Conservation (phyloP, 2,888 invertebrate species). For the Lepidocyrtoides sp. region DNA sequence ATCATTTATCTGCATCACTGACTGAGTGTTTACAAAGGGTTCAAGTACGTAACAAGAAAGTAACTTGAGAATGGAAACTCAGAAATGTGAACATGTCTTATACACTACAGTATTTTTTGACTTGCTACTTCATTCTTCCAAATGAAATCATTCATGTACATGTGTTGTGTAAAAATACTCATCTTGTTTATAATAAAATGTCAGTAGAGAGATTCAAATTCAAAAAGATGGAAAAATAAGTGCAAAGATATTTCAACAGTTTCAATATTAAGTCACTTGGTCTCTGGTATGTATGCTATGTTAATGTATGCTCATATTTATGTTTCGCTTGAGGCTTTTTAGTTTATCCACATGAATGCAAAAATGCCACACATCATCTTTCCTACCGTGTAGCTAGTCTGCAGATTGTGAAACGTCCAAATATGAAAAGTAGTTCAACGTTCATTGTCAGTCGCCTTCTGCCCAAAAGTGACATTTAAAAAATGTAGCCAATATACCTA, state of each 20-base stretch:
- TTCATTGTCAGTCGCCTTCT: background rate
- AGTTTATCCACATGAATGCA: background rate
- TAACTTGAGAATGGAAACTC: too few relatives aligned
- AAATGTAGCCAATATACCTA: background rate
- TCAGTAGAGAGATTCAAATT: too few relatives aligned
- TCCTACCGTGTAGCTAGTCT: background rate
- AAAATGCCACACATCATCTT: background rate
- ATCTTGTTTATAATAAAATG: too few relatives aligned
- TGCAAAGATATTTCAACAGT: background rate
- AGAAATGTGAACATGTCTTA: too few relatives aligned
- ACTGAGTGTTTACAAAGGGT: too few relatives aligned
- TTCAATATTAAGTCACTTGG: background rate
- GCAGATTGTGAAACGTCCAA: background rate
- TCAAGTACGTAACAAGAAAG: too few relatives aligned
- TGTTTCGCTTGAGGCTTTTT: constrained; percentile 2
- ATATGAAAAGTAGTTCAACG: constrained; percentile 19
- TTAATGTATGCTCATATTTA: background rate
- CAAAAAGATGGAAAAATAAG: too few relatives aligned
- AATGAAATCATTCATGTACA: too few relatives aligned
- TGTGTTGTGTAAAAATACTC: too few relatives aligned
- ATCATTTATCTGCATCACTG: too few relatives aligned
- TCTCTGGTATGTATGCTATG: background rate
- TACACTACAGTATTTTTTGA: too few relatives aligned
- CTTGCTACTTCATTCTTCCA: too few relatives aligned
- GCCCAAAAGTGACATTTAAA: background rate